These are phyloP conservation scores for Malaclemys terrapin DNA, from an alignment of 2,113 vertebrate genomes.

Conservation along the genomic window DNA sequence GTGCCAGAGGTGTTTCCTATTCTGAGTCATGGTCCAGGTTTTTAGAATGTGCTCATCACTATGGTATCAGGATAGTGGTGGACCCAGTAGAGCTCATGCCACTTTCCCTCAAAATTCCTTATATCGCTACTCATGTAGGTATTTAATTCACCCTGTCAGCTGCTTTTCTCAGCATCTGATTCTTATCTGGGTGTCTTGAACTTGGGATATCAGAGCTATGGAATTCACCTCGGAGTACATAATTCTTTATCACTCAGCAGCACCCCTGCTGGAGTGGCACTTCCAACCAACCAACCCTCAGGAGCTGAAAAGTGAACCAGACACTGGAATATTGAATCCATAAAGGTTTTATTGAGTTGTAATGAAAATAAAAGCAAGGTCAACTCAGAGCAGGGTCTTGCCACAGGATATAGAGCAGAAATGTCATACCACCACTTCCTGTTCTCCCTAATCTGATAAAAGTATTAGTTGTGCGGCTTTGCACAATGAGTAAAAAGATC, in stretches of 20 bases:
- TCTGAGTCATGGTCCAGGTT: background rate
- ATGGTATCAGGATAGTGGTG: background rate
- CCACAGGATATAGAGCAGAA: background rate
- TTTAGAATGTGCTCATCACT: background rate
- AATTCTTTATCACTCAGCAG: background rate
- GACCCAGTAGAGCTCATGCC: background rate
- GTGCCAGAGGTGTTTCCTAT: background rate
- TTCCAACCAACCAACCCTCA: background rate
- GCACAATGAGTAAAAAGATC: background rate
- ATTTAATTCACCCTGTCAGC: background rate
- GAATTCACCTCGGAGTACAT: background rate
- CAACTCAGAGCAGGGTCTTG: background rate
- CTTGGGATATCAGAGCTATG: background rate
- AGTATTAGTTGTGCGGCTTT: background rate
- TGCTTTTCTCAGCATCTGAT: rapidly evolving
- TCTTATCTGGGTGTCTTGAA: background rate
- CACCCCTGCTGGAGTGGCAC: background rate
- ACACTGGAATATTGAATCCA: background rate
- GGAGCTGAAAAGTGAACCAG: background rate
- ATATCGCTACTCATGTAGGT: rapidly evolving
- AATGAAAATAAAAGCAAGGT: background rate
- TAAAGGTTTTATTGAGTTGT: background rate
- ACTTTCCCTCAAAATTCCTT: background rate
- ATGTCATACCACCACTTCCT: background rate
- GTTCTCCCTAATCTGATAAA: background rate